Conservation (phyloP, 2,888 invertebrate genomes). For the Perdita meconis region DNA sequence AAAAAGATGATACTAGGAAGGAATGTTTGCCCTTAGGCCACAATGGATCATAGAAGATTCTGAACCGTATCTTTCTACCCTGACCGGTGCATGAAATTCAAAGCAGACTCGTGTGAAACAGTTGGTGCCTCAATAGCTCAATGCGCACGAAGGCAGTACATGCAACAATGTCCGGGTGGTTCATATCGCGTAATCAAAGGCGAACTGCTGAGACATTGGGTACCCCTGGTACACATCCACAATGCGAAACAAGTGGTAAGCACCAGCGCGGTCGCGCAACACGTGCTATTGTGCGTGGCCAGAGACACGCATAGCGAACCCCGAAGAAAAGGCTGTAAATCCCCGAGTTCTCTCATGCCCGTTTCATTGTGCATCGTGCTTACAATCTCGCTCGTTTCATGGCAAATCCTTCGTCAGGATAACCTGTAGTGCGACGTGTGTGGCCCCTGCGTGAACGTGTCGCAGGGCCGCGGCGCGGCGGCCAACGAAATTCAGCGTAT, state of each 20-base stretch:
- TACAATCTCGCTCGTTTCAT: constrained; percentile 76
- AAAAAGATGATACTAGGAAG: constrained; percentile 5
- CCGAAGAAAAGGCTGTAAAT: constrained; percentile 74
- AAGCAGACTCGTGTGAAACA: constrained; percentile 57
- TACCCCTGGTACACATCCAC: constrained; percentile 59
- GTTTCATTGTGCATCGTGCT: constrained; percentile 73
- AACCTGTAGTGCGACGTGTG: constrained; percentile 75
- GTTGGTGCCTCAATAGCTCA: constrained; percentile 53
- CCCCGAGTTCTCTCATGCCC: constrained; percentile 67
- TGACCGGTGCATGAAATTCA: constrained; percentile 51
- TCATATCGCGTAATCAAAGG: constrained; percentile 70
- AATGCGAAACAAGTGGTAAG: constrained; percentile 71
- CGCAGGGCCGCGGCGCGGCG: constrained; percentile 46
- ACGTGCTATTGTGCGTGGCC: constrained; percentile 74
- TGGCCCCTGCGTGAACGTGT: constrained; percentile 67
- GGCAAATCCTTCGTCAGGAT: constrained; percentile 71
- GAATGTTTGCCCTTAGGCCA: constrained; percentile 37
- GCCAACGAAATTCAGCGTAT: constrained; percentile 76
- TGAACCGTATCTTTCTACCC: constrained; percentile 42
- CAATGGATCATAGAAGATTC: constrained; percentile 52
- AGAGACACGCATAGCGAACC: constrained; percentile 55
- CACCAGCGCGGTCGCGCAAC: constrained; percentile 70
- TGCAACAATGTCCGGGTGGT: constrained; percentile 61
- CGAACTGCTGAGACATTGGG: constrained; percentile 68
- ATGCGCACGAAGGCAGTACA: constrained; percentile 43